These are phyloP conservation scores for Alsophila aescularia DNA, from an alignment of 2,888 invertebrate genomes.

Conservation along the genomic window DNA sequence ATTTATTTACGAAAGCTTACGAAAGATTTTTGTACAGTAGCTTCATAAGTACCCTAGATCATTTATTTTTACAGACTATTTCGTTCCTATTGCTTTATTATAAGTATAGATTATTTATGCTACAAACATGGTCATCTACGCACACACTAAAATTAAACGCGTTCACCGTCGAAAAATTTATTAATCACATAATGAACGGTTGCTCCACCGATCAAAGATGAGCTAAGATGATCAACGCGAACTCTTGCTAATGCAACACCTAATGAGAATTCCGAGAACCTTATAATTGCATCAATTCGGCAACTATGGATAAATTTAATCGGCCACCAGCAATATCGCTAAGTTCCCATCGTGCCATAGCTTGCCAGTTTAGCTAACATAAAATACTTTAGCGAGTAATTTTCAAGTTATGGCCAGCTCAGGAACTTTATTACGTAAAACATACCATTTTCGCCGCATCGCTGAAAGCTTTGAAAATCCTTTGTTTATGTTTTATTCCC, in stretches of 20 bases:
- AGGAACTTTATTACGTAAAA: slow-evolving; percentile 32
- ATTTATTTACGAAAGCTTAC: too few relatives aligned
- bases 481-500: slow-evolving; percentile 34
- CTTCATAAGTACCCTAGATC: too few relatives aligned
- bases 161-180: background rate
- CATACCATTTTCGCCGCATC: slow-evolving; percentile 33
- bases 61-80: too few relatives aligned
- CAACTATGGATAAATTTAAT: slow-evolving; percentile 7
- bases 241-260: background rate
- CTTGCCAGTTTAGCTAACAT: slow-evolving; percentile 22
- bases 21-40: too few relatives aligned
- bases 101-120: too few relatives aligned
- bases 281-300: slow-evolving; percentile 11
- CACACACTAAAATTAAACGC: too few relatives aligned
- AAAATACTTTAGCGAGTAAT: slow-evolving; percentile 31
- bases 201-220: background rate
- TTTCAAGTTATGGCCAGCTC: slow-evolving; percentile 32
- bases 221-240: background rate
- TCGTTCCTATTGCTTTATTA: too few relatives aligned
- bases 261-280: background rate
- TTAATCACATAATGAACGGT: background rate
- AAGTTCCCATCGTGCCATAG: background rate
- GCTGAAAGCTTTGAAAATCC: slow-evolving; percentile 31
- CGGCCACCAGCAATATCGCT: background rate
- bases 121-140: too few relatives aligned